Conservation (phyloP, 2,113 vertebrate species). For the Dasyprocta punctata region DNA sequence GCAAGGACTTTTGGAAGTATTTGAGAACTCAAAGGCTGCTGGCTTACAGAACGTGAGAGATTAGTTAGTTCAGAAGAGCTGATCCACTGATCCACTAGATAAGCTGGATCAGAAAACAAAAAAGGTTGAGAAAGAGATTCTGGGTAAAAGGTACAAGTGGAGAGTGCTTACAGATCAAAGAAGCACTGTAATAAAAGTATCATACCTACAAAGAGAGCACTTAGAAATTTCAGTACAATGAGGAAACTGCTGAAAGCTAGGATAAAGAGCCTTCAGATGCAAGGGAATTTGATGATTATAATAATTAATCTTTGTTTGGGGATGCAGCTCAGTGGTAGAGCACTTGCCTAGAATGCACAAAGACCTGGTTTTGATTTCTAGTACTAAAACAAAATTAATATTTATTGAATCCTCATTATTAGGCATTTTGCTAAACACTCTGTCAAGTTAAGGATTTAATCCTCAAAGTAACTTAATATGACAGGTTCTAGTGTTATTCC, state of each 20-base stretch:
- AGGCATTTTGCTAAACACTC: background rate
- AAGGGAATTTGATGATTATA: slow-evolving; percentile 6
- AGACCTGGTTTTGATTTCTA: background rate
- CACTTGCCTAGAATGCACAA: background rate
- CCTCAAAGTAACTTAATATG: slow-evolving; percentile 4
- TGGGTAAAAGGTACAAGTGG: background rate
- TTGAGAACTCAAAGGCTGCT: background rate
- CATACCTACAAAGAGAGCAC: background rate
- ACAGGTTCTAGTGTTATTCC: background rate
- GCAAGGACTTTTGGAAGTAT: background rate
- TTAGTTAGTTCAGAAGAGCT: background rate
- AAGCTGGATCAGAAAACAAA: background rate
- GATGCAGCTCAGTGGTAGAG: background rate
- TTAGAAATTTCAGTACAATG: background rate
- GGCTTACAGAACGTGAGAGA: background rate
- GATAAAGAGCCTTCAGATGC: background rate
- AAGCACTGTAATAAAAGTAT: background rate
- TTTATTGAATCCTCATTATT: background rate
- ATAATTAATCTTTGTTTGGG: background rate
- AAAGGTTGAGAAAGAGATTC: background rate
- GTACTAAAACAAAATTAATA: background rate
- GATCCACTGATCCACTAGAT: background rate
- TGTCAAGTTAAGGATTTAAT: slow-evolving; percentile 23
- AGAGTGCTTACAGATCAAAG: background rate
- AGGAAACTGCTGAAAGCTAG: slow-evolving; percentile 19